Conservation (phyloP, 2,113 vertebrate genomes). For the Labeo catla region DNA sequence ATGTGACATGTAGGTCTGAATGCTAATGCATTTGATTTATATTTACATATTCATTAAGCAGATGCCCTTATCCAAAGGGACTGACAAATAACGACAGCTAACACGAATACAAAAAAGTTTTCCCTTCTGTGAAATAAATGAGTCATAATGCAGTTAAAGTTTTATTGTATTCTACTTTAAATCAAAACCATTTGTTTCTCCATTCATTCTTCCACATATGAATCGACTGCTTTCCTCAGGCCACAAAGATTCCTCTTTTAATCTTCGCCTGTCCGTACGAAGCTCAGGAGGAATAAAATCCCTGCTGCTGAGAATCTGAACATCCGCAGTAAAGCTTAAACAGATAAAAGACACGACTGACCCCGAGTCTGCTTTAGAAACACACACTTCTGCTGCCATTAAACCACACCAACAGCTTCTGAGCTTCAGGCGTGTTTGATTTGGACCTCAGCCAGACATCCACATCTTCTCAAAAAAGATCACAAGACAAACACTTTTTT, state of each 20-base stretch:
- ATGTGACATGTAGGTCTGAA: neutral
- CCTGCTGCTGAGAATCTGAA: neutral
- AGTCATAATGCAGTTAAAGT: neutral
- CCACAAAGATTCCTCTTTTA: neutral
- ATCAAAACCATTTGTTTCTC: neutral
- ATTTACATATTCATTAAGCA: neutral
- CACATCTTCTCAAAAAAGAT: neutral
- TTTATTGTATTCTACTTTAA: neutral
- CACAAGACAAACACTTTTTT: neutral
- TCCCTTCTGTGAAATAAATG: neutral
- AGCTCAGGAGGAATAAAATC: slow-evolving; percentile 11
- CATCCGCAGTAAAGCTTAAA: neutral
- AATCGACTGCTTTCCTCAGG: neutral
- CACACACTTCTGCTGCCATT: neutral
- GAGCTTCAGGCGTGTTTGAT: neutral
- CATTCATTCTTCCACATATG: neutral
- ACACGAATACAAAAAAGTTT: neutral
- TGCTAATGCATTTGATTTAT: neutral
- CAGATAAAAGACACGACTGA: neutral
- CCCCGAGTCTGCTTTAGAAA: slow-evolving; percentile 1
- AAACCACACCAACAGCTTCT: neutral
- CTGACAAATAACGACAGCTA: neutral
- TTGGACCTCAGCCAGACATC: neutral
- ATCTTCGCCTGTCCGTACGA: neutral
- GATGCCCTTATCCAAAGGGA: neutral